Evolutionary conservation across 2,797 vertebrate species (phyloP).

Genomic region (Enteromius radiatus): DNA sequence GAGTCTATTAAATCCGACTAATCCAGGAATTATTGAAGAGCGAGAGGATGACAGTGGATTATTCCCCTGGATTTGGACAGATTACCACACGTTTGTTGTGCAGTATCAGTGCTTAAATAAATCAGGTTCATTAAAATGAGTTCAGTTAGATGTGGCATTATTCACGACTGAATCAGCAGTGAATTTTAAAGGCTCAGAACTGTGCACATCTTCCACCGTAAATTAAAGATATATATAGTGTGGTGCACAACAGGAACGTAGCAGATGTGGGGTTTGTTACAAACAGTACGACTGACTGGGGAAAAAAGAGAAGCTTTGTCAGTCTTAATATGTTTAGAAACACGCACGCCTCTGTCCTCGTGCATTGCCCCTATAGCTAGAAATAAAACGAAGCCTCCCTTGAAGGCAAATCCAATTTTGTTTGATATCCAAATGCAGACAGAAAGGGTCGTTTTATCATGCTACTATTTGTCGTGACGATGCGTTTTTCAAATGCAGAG

Average conservation of each 20-base stretch:
- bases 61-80: conserved; percentile 35
- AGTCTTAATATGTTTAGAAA: conserved; percentile 79
- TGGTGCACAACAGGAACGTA: conserved; percentile 1
- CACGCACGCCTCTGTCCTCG: conserved; percentile 67
- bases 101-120: conserved; percentile 9
- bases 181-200: neutral
- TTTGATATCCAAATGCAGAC: conserved; percentile 98
- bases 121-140: neutral
- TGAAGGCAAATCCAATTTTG: conserved; percentile 86
- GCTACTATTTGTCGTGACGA: conserved; percentile 99
- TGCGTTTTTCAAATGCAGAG: conserved; percentile 98
- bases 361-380: conserved; percentile 76
- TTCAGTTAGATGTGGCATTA: neutral
- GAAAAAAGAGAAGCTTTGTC: conserved; percentile 71
- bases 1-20: conserved; percentile 79
- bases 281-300: conserved; percentile 22
- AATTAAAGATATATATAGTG: neutral
- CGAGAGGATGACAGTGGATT: conserved; percentile 77
- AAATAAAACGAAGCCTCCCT: conserved; percentile 79
- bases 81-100: conserved; percentile 47
- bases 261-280: conserved; percentile 61
- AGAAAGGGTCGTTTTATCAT: conserved; percentile 99
- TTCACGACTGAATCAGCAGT: neutral
- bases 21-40: conserved; percentile 78
- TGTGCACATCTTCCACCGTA: neutral